Base-by-base conservation (phyloP, 35 echinoderm and acorn worm species). In the Heliocidaris tuberculata region DNA sequence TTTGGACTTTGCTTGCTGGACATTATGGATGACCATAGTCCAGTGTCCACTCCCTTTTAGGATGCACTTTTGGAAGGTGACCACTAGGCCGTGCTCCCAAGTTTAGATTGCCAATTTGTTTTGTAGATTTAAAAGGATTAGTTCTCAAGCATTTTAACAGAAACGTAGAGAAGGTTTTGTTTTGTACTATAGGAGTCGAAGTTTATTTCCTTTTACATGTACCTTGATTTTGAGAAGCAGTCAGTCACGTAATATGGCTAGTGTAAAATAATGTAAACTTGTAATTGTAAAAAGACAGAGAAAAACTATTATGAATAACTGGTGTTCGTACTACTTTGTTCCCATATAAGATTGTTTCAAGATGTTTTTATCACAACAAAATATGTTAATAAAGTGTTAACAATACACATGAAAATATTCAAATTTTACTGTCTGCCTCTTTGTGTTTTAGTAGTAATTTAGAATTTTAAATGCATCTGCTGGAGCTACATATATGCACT, bases 201-300 rank as follows among this genome's bases (percentile, higher is more conserved):
- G 65, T 78, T 78, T 78, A 78, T 21, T 78, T 78, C 65, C 65
- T 78, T n/a, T 78, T 21, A 21, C 65, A 27, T 78, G 65, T 27
- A 78, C 65, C 87, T 89, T 89, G 87, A 89, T 89, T 32, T 89
- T 9, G 11, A 60, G 59, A 60, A 60, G 19, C 59, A 60, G 59
- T 11, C 86, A 30, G 86, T 87, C 86, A 87, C 7, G 86, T 87
- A 21, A 87, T 31, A 89, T 78, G 65, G 27, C 65, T 31, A 15
- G 24, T 89, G 87, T 89, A 32, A 89, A 89, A 89, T 89, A 89
- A 89, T 89, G 87, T 89, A 47, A 42, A 89, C 17, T 47, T 89
- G 87, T 89, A 89, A 89, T 89, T 89, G 87, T 89, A 89, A 89
- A 89, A 89, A 89, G 87, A 89, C 87, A 89, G 87, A 89, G 87